Evolutionary conservation across 2,113 vertebrate genomes (phyloP), one percentile per base, ranked within the genome.

Genomic region (Pterophyllum scalare): DNA sequence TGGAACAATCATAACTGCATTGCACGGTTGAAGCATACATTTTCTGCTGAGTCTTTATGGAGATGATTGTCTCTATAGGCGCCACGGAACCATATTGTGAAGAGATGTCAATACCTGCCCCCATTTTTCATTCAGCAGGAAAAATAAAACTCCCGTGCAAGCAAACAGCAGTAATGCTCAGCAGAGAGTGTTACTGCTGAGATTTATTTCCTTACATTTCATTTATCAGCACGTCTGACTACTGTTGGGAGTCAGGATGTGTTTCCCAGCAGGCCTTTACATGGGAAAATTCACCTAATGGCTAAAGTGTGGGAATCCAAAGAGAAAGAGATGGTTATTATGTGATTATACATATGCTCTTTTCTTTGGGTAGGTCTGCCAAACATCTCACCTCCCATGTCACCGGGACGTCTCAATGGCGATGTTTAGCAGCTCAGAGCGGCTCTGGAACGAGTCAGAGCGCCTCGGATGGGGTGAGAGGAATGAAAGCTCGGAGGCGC

Each of bases 401-500:
- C 91, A 87, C 82, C 14, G 85, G 88, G 82, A 82, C 86, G 7
- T 92, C 85, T 90, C 88, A 85, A 97, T 98, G 97, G 95, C 94
- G 2, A 92, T 95, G 93, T 95, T 97, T 85, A 95, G 90, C 80
- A 95, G 92, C 74, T 35, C 91, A 49, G 95, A 95, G 87, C 87
- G n/a, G 79, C 90, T 93, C 83, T 93, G 95, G 92, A 99, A 98
- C 14, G 67, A 89, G 62, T 97, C 97, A 0, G 81, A 91, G 3
- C 64, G 43, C 31, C 1, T 89, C 35, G 61, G 95, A 86, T 79
- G 93, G 84, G 77, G 87, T 58, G 89, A 87, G 81, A 92, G 94
- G 72, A 98, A 97, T 59, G 87, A 88, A 77, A 96, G 96, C 5
- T 90, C 83, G 7, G 94, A 84, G 26, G 65, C 81, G 2, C 77